phyloP scores from a whole-genome alignment of 2,888 invertebrate genomes.

The Plagiodera versicolora region DNA sequence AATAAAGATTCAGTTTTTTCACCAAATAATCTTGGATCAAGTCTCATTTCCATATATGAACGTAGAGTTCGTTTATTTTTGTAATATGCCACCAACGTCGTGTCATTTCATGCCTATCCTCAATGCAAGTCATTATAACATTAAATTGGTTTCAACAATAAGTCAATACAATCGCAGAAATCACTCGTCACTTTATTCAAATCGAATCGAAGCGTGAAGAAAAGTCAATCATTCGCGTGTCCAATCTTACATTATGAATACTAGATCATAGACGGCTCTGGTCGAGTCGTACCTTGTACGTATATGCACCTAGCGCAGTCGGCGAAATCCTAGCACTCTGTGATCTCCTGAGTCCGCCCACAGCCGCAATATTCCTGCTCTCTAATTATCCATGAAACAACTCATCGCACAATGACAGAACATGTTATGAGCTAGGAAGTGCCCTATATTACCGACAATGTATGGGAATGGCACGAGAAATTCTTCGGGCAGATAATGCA shows the following conservation, averaged over 20 bases:
- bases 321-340: constrained; percentile 22
- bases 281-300: background rate
- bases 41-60: too few relatives aligned
- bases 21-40: too few relatives aligned
- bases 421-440: constrained; percentile 23
- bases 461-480: background rate
- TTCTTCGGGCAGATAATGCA: too few relatives aligned
- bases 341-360: constrained; percentile 27
- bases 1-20: too few relatives aligned
- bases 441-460: constrained; percentile 7
- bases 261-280: background rate
- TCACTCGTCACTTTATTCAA: background rate
- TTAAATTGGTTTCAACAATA: background rate
- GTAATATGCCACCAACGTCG: too few relatives aligned
- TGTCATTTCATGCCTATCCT: too few relatives aligned
- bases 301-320: constrained; percentile 3
- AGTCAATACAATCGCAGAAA: background rate
- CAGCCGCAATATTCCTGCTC: constrained; percentile 19
- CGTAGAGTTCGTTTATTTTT: too few relatives aligned
- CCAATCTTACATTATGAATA: background rate
- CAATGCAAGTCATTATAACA: too few relatives aligned
- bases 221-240: background rate
- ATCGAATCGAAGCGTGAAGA: background rate
- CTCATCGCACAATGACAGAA: constrained; percentile 28
- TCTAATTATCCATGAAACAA: constrained; percentile 28